phyloP scores from a whole-genome alignment of 37 sponge, comb jelly and placozoan species.

The Tethya wilhelma region DNA sequence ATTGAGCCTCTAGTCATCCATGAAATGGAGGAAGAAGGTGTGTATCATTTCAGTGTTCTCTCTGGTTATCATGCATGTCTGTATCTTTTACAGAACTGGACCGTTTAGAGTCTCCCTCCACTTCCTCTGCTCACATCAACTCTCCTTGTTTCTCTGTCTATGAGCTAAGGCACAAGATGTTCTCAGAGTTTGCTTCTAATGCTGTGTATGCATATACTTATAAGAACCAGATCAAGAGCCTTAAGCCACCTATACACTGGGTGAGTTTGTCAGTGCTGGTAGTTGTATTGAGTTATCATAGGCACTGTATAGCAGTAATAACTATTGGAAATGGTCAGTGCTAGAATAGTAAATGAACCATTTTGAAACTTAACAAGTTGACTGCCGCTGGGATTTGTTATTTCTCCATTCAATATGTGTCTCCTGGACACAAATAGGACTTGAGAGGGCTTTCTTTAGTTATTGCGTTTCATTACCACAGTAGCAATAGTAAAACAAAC shows the following conservation, averaged over 20 bases:
- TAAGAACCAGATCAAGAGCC: constrained; percentile 52
- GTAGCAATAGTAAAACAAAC: no score
- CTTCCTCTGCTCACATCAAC: constrained; percentile 4
- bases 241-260: constrained; percentile 60
- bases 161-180: constrained; percentile 61
- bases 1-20: constrained; percentile 17
- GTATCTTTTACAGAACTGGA: no score
- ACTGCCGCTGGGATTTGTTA: no score
- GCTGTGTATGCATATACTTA: constrained; percentile 67
- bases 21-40: constrained; percentile 30
- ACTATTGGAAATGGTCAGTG: background rate
- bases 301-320: background rate
- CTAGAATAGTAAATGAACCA: background rate
- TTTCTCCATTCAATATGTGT: no score
- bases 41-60: background rate
- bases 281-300: background rate
- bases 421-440: background rate
- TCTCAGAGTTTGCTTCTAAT: constrained; percentile 31
- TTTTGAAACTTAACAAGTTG: no score
- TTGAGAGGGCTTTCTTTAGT: no score
- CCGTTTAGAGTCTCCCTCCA: constrained; percentile 11
- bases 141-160: constrained; percentile 67
- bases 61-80: no score
- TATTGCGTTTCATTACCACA: no score
- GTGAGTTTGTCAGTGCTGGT: constrained; percentile 9